Evolutionary conservation across 2,113 vertebrate species (phyloP), one percentile per base, ranked within the genome.

Genomic region (Noturus placidus): DNA sequence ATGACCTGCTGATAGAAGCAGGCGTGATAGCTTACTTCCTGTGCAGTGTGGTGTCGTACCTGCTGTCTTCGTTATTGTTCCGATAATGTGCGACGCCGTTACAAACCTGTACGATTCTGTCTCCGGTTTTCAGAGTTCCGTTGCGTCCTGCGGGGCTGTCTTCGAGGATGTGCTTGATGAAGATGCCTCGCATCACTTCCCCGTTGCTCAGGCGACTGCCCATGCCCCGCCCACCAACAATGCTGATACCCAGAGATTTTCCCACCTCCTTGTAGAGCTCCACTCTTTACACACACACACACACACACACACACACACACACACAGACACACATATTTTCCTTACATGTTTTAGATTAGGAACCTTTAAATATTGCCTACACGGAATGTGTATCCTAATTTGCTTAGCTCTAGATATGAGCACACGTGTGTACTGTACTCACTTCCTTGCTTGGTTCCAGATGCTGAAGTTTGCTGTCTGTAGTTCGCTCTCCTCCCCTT

Each of bases 131-230:
- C 91, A 99, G 94, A 0, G 97, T 99, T 91, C 97, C 96, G 9
- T 98, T 97, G 93, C 95, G 97, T 90, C 98, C 97, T 1, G 98
- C 98, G 17, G 98, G 98, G 90, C 98, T 99, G 91, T 99, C 98
- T 90, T 97, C 97, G 86, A 99, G 94, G 90, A 99, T 97, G 72
- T 99, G 98, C 79, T 99, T 99, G 91, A 99, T 98, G 90, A 99
- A 99, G 93, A 99, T 99, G 70, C 98, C 98, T 89, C 98, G 96
- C 98, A 99, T 99, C 88, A 99, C 96, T 94, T 99, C 98, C 33
- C 98, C 98, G 0, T 96, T 99, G 94, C 95, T 98, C 72, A 99
- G 93, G 0, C 98, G 97, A 91, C 98, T 99, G 86, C 98, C 98
- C 98, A 99, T 99, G 61, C 98, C 98, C 89, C 97, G 94, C 81